phyloP scores from a whole-genome alignment of 1,140 invertebrate genomes.

The Drosophila sechellia region DNA sequence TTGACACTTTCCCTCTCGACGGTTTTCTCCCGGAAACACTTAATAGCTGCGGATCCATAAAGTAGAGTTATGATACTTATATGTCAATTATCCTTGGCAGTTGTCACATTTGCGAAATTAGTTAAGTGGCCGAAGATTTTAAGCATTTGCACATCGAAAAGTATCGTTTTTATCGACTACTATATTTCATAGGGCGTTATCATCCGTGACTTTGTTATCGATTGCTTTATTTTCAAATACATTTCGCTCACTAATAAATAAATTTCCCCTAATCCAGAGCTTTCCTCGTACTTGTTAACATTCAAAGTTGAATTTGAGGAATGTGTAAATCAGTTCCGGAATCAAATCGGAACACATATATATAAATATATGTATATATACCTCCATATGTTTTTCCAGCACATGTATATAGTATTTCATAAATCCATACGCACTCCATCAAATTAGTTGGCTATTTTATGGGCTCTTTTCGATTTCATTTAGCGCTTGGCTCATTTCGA shows the following conservation, averaged over 20 bases:
- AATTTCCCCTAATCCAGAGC: background rate
- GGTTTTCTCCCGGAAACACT: constrained; percentile 15
- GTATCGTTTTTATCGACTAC: too few relatives aligned
- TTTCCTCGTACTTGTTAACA: background rate
- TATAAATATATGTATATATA: constrained; percentile 3
- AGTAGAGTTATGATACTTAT: constrained; percentile 1
- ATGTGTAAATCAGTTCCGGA: constrained; percentile 39
- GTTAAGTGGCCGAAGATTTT: too few relatives aligned
- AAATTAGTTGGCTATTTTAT: constrained; percentile 59
- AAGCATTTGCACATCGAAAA: background rate
- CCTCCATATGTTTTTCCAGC: constrained; percentile 19
- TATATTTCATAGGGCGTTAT: too few relatives aligned
- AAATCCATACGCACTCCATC: constrained; percentile 53
- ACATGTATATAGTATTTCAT: constrained; percentile 45
- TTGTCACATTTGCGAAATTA: background rate
- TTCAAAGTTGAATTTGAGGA: background rate
- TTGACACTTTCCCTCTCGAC: constrained; percentile 1
- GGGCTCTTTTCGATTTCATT: constrained; percentile 52
- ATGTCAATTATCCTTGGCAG: constrained; percentile 13
- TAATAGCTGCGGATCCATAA: constrained; percentile 1
- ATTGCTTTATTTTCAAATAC: too few relatives aligned
- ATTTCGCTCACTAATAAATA: too few relatives aligned
- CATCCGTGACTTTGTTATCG: too few relatives aligned
- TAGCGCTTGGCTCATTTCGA: constrained; percentile 47
- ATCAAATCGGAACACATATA: constrained; percentile 17